A percentile compares a stretch with the other conserved stretches of the same genome.
These are phyloP conservation scores for Ophioninae sp. DNA, from an alignment of 2,888 invertebrate species.

Conservation along the genomic window DNA sequence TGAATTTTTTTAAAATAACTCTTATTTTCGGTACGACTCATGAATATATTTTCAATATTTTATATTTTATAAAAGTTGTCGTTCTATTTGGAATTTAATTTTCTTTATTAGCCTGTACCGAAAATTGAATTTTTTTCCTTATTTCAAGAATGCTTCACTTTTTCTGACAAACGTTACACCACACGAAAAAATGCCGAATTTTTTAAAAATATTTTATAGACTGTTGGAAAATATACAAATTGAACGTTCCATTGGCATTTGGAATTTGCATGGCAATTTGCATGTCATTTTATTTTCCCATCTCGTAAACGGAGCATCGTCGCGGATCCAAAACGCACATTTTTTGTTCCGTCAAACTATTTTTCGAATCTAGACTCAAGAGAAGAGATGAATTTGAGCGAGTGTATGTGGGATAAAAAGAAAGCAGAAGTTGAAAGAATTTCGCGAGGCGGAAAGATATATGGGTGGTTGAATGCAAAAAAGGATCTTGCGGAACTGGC, in stretches of 20 bases:
- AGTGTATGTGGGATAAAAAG: not conserved
- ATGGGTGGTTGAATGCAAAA: not conserved
- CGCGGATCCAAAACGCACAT: not conserved
- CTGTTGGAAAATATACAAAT: no score
- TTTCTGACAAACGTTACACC: no score
- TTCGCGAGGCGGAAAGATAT: constrained; percentile 11
- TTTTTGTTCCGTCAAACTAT: not conserved
- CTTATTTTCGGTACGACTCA: no score
- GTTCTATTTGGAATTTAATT: no score
- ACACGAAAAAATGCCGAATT: not conserved
- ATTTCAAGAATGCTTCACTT: no score
- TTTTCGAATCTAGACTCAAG: constrained; percentile 2
- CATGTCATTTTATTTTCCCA: constrained; percentile 2
- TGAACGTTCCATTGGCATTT: constrained; percentile 49
- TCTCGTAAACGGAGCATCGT: constrained; percentile 33
- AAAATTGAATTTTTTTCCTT: no score
- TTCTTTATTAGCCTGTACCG: no score
- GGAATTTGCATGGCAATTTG: constrained; percentile 41
- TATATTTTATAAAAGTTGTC: no score
- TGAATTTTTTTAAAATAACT: no score
- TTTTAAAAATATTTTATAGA: no score
- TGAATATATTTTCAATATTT: no score
- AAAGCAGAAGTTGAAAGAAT: constrained; percentile 32
- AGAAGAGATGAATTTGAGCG: not conserved
- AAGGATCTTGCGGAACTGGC: not conserved